Base-by-base conservation (phyloP, 2,888 invertebrate genomes). In the Heliconius aoede region DNA sequence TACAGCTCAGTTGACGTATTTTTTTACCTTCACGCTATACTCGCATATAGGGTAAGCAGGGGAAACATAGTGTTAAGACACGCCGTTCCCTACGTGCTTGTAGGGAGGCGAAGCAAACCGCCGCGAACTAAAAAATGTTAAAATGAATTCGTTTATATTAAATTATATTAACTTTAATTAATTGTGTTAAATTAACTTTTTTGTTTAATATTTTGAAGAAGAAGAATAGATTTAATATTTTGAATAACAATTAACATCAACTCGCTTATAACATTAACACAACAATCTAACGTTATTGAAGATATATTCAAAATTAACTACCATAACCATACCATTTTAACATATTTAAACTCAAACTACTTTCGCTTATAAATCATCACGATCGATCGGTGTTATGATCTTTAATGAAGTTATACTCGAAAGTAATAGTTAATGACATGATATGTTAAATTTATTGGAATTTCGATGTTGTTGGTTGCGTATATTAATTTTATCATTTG, bases 381-480 rank as follows among this genome's bases (percentile, higher is more conserved):
- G 60, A 26, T 74, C 51, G 28, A 69, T 28, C 62, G 26, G 30
- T 46, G 26, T 62, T 51, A 46, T 68, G 69, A 51, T 68, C 36
- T 72, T 72, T 51, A 71, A 83, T n/a, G 24, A 55, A 72, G 46
- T 77, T 51, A 74, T 65, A 64, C 13, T 72, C 40, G 28, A 58
- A 72, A 77, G 26, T 40, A 62, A 51, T 62, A 69, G 81, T 80
- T 81, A 81, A 76, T 86, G 82, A 85, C 81, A 82, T 84, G 85
- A 86, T 64, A 67, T 55, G 67, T 76, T 79, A 55, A 28, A 65
- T 71, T 74, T 36, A 40, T 46, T 40, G 76, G 24, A 40, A 71
- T 76, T 51, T 55, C 58, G 61, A 62, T 55, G 36, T 72, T 62
- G 3, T 40, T 51, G 64, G 69, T 77, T 73, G 60, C 60, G 61